Base-by-base conservation (phyloP, 30 jellyfish, hydroid and myxozoan genomes). In the Catostylus mosaicus region DNA sequence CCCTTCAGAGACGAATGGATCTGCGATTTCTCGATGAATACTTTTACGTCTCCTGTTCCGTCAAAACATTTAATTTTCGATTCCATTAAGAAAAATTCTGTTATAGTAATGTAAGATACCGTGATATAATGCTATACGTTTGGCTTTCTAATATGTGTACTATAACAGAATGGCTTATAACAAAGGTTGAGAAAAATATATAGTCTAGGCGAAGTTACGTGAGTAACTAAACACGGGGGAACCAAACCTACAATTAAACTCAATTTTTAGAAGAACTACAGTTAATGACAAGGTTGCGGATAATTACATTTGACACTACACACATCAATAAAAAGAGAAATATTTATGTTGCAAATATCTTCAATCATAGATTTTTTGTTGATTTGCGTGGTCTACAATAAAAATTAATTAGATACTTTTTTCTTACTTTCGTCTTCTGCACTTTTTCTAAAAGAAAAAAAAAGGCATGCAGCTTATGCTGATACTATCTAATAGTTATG, bases 1-100 rank as follows among this genome's bases (percentile, higher is more conserved):
- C 85, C 85, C 1, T 74, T 74, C 73, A 74, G 73, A 22, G 85
- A 46, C 20, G 85, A 74, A 23, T 74, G 73, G 34, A 74, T 24
- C 57, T 29, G 37, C 54, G 59, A 18, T 32, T 74, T 74, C 62
- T 46, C 85, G 8, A 74, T 23, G 34, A 74, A 74, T 14, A 74
- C 73, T 48, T 74, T 74, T 26, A 74, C 61, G 70, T 74, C 74
- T 3, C 50, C 85, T 23, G 73, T 47, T 47, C 85, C 73, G 24
- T 74, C 74, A 30, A 30, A 74, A 12, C 74, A 18, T 48, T 48
- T 74, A 1, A 54, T 30, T 74, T 47, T 74, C 73, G 85, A 50
- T 74, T 74, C 85, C 85, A 74, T 74, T 23, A 16, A 24, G 59
- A 33, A 70, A 38, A 22, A 74, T 74, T 74, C 85, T 74, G 52